These are phyloP conservation scores for Eretmocerus hayati DNA, from an alignment of 2,888 invertebrate genomes.

Conservation along the genomic window DNA sequence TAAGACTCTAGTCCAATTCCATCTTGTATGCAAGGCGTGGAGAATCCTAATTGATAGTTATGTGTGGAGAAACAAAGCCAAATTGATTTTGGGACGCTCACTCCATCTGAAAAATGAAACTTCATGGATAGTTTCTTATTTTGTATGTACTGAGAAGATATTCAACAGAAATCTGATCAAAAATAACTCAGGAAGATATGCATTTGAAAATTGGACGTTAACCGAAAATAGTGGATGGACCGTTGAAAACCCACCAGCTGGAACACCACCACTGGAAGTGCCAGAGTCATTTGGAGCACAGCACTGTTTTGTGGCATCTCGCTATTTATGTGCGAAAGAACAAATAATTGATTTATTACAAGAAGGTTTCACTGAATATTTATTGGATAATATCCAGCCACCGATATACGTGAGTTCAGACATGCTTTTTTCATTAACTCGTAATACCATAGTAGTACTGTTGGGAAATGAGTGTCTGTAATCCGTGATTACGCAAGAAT, in stretches of 20 bases:
- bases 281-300: conserved; percentile 45
- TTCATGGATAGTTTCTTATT: not conserved
- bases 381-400: conserved; percentile 1
- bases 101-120: not conserved
- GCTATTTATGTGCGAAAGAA: conserved; percentile 17
- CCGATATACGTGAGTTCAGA: too few species aligned
- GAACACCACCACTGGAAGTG: conserved; percentile 37
- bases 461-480: too few species aligned
- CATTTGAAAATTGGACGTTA: conserved; percentile 40
- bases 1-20: not conserved
- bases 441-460: too few species aligned
- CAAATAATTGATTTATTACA: not conserved
- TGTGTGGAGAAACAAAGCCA: conserved; percentile 4
- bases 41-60: not conserved
- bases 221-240: conserved; percentile 46
- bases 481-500: too few species aligned
- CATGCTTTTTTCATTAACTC: too few species aligned
- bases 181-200: conserved; percentile 32
- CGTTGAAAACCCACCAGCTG: conserved; percentile 49
- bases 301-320: conserved; percentile 54
- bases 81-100: not conserved
- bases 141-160: not conserved
- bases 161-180: conserved; percentile 31
- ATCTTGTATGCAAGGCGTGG: conserved; percentile 2
- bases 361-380: conserved; percentile 2